phyloP scores from a whole-genome alignment of 1,140 invertebrate species.

The Rhopalosiphum maidis region DNA sequence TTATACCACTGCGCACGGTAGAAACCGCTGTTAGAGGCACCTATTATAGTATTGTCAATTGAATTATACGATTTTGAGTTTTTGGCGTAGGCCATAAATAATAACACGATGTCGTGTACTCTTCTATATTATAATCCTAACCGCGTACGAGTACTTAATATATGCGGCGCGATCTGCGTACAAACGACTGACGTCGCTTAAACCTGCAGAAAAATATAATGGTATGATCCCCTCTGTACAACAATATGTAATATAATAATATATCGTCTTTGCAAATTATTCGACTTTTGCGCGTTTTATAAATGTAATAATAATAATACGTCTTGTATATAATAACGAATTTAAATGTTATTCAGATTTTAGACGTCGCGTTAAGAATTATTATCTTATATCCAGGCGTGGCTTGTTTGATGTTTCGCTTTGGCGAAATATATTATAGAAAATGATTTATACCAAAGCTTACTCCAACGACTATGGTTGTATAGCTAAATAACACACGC shows the following conservation, averaged over 20 bases:
- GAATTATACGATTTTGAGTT: background rate
- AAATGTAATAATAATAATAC: background rate
- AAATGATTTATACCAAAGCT: background rate
- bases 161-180: background rate
- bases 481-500: background rate
- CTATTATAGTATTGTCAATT: conserved; percentile 17
- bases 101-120: background rate
- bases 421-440: background rate
- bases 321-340: background rate
- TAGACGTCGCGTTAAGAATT: background rate
- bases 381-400: background rate
- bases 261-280: background rate
- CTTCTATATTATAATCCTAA: background rate
- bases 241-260: background rate
- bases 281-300: background rate
- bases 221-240: background rate
- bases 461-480: background rate
- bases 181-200: background rate
- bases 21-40: background rate
- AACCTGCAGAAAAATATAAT: background rate
- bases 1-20: no score
- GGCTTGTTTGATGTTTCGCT: background rate
- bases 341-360: conserved; percentile 14
- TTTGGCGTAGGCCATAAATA: background rate
- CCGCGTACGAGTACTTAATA: background rate